Base-by-base conservation (phyloP, 2,888 invertebrate genomes). In the Folsomia manolachei region DNA sequence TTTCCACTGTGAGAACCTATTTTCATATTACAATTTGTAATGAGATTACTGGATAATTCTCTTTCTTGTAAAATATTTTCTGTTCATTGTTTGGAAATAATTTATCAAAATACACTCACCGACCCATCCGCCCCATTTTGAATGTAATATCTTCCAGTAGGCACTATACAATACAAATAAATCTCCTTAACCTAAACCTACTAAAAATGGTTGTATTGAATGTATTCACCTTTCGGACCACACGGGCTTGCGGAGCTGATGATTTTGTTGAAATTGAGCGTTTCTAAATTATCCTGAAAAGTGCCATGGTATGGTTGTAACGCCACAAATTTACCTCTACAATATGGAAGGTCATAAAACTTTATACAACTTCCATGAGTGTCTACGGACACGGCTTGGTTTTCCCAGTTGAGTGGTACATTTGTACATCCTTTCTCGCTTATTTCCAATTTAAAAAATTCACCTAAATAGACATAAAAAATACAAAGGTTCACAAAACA, bases 341-440 rank as follows among this genome's bases (percentile, higher is more conserved):
- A 80, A 63, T 79, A 77, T 2, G 77, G 77, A 53, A 78, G 69
- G 67, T 79, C 79, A 25, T 77, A 80, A 25, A 80, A 78, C 51
- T 79, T 76, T 0, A 78, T 53, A 27, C 80, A 80, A 61, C 78
- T 78, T 19, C 79, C 80, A 71, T 80, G 80, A 51, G 79, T 78
- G 60, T 80, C 80, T 21, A 80, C 24, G 0, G 78, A 77, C 9
- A 71, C 25, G 1, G 78, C 75, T 65, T 75, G 75, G 63, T 78
- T 78, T 56, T 75, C 75, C 79, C 79, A 80, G 60, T 77, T 78
- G 23, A 75, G 39, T 2, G 80, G 79, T 25, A 80, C 79, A 67
- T 80, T 80, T 56, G 79, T 79, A 63, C 80, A 80, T 7, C 78
- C 80, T 63, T 78, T 79, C 27, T 79, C 76, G 61, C 73, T 79